Percentiles rank a stretch among this genome's conserved stretches.
phyloP scores from a whole-genome alignment of 2,797 vertebrate genomes.

The Paguma larvata region DNA sequence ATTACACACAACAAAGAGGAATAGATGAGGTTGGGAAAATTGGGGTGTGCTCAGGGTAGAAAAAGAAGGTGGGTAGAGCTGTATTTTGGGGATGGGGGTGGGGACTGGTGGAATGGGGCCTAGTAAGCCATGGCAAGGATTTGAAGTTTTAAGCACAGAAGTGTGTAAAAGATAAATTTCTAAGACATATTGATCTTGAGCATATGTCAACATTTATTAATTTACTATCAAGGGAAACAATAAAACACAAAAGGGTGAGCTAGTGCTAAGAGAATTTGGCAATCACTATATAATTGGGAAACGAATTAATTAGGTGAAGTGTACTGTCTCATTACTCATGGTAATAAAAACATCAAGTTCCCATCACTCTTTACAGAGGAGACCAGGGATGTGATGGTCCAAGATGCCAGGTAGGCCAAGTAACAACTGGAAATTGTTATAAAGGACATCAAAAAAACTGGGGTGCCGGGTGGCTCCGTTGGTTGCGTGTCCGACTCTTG shows the following conservation, averaged over 20 bases:
- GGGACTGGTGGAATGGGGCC: background rate
- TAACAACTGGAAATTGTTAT: slow-evolving; percentile 3
- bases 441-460: slow-evolving; percentile 5
- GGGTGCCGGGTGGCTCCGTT: too few species aligned
- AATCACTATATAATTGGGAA: slow-evolving; percentile 12
- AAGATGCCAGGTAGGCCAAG: background rate
- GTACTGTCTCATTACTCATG: background rate
- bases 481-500: too few species aligned
- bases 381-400: background rate
- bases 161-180: background rate
- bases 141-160: background rate
- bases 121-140: background rate
- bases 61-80: background rate
- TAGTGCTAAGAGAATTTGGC: background rate
- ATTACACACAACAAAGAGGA: background rate
- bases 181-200: slow-evolving; percentile 29
- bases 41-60: background rate
- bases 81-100: background rate
- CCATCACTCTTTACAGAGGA: background rate
- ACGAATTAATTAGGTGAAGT: background rate
- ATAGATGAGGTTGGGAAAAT: background rate
- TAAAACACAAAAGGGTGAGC: background rate
- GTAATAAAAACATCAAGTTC: background rate
- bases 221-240: background rate
- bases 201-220: background rate